Conservation (phyloP, 2,888 invertebrate genomes). For the Drosophila buzzatii region DNA sequence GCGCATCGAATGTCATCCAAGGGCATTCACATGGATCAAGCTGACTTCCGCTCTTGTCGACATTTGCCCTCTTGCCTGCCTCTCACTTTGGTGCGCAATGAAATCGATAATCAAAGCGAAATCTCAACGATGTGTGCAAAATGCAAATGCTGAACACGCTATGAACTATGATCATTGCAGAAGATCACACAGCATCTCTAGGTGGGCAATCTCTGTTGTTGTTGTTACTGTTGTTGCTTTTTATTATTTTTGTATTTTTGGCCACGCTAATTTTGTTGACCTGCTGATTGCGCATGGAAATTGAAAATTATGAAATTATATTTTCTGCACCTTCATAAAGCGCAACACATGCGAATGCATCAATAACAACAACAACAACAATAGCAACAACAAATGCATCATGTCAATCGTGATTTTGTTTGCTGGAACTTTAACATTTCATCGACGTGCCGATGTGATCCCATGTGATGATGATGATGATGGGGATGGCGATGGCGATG, state of each 20-base stretch:
- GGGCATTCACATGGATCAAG: constrained; percentile 39
- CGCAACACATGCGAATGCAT: constrained; percentile 55
- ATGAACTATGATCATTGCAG: constrained; percentile 59
- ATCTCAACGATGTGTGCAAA: constrained; percentile 74
- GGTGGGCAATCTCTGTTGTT: constrained; percentile 48
- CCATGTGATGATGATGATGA: constrained; percentile 55
- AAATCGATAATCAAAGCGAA: constrained; percentile 52
- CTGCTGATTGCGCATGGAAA: constrained; percentile 81
- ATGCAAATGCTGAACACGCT: constrained; percentile 62
- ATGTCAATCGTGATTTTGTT: constrained; percentile 81
- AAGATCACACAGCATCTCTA: constrained; percentile 49
- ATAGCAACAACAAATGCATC: constrained; percentile 66
- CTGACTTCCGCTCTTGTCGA: constrained; percentile 39
- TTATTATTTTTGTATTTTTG: constrained; percentile 58
- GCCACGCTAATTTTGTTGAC: constrained; percentile 80
- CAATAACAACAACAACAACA: constrained; percentile 42
- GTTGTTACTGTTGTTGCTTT: constrained; percentile 26
- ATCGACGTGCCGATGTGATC: constrained; percentile 74
- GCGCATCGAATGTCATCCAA: constrained; percentile 32
- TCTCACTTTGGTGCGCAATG: constrained; percentile 44
- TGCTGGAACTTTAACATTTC: constrained; percentile 82
- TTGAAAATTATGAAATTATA: constrained; percentile 81
- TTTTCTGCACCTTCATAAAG: constrained; percentile 68
- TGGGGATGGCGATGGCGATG: constrained; percentile 26
- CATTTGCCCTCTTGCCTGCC: constrained; percentile 52